A percentile compares a stretch with the other conserved stretches of the same genome.
These are phyloP conservation scores for Xestia sexstrigata DNA, from an alignment of 2,888 invertebrate species.

Conservation along the genomic window DNA sequence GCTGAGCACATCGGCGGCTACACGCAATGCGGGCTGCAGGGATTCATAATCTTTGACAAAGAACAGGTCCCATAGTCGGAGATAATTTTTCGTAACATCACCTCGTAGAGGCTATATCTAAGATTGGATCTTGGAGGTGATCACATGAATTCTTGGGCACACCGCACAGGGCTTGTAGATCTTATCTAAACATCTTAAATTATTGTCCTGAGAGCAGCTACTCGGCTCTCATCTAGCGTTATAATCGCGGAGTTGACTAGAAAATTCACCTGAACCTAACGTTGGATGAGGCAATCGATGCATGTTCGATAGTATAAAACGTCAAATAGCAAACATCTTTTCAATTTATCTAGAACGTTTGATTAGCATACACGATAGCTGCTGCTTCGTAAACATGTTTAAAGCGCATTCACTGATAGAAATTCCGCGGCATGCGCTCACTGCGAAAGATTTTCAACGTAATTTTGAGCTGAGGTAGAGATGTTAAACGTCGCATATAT, in stretches of 20 bases:
- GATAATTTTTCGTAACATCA: constrained; percentile 88
- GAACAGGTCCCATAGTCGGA: constrained; percentile 79
- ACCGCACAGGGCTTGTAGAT: constrained; percentile 88
- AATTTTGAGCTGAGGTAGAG: constrained; percentile 25
- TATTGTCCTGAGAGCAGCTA: constrained; percentile 86
- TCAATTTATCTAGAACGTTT: constrained; percentile 54
- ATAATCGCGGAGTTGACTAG: constrained; percentile 78
- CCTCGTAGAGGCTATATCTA: constrained; percentile 84
- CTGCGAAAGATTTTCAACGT: constrained; percentile 23
- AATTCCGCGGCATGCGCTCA: constrained; percentile 16
- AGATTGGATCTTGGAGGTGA: constrained; percentile 88
- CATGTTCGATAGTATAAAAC: constrained; percentile 44
- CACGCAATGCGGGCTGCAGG: constrained; percentile 68
- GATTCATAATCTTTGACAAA: constrained; percentile 84
- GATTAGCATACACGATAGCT: constrained; percentile 49
- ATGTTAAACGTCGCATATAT: constrained; percentile 8
- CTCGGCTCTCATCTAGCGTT: constrained; percentile 83
- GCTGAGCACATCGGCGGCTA: constrained; percentile 71
- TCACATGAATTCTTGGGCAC: constrained; percentile 89
- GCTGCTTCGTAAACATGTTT: constrained; percentile 50
- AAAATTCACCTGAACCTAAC: constrained; percentile 69
- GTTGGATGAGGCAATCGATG: constrained; percentile 77
- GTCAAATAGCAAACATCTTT: constrained; percentile 48
- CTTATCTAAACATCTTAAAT: constrained; percentile 89
- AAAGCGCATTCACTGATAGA: constrained; percentile 39